phyloP scores from a whole-genome alignment of 2,113 vertebrate genomes.

The Limanda limanda region DNA sequence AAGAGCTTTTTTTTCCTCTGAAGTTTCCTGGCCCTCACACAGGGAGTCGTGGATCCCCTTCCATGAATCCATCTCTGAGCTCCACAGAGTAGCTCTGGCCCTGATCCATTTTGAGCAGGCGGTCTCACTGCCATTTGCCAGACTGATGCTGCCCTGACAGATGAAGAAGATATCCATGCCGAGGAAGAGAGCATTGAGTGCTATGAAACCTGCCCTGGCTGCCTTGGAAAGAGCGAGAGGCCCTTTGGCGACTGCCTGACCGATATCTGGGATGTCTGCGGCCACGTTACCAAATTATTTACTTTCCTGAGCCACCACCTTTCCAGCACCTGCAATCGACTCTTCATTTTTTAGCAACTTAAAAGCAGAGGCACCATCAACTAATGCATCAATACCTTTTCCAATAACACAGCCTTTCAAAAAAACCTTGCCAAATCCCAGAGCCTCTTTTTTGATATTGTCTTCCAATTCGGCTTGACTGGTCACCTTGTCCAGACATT shows the following conservation, averaged over 20 bases:
- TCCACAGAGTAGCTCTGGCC: constrained; percentile 57
- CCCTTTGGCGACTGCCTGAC: no score
- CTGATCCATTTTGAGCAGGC: constrained; percentile 49
- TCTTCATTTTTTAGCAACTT: constrained; percentile 29
- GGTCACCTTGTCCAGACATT: constrained; percentile 35
- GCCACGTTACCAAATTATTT: constrained; percentile 33
- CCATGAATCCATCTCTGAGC: constrained; percentile 55
- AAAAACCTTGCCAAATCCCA: background rate
- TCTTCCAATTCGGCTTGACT: background rate
- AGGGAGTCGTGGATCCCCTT: constrained; percentile 33
- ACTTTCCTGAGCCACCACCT: constrained; percentile 21
- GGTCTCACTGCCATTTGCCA: constrained; percentile 49
- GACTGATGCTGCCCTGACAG: constrained; percentile 56
- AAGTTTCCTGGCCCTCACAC: background rate
- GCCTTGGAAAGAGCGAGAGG: constrained; percentile 21
- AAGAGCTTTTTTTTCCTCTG: constrained; percentile 4
- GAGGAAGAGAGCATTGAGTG: constrained; percentile 48
- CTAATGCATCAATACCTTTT: constrained; percentile 15
- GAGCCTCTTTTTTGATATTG: rapidly evolving
- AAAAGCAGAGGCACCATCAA: background rate
- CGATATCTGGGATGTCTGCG: no score
- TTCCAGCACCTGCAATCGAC: background rate
- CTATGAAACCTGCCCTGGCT: constrained; percentile 12
- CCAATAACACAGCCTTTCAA: rapidly evolving
- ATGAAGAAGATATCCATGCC: constrained; percentile 67